Conservation (phyloP, 2,113 vertebrate species). For the Illadopsis cleaveri region DNA sequence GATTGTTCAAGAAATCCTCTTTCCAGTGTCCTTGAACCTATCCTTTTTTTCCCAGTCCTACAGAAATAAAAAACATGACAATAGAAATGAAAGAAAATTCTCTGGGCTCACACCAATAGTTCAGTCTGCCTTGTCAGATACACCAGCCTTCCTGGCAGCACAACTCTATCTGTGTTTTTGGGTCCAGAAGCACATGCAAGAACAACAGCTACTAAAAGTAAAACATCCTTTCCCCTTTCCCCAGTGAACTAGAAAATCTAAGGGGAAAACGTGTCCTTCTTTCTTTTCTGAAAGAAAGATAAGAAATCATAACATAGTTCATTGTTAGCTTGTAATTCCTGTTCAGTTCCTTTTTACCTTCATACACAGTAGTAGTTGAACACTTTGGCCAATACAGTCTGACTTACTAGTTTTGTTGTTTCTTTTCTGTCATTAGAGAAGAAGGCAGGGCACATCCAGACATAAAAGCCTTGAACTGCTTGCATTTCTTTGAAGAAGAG, state of each 20-base stretch:
- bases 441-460: not conserved
- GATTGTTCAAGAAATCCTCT: not conserved
- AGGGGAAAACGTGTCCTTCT: not conserved
- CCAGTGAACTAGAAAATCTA: not conserved
- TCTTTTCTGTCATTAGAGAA: not conserved
- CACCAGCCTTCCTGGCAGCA: rapidly evolving
- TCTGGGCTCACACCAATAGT: rapidly evolving
- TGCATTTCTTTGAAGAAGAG: not conserved
- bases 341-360: not conserved
- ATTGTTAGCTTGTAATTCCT: not conserved
- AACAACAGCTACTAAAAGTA: not conserved
- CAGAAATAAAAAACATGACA: not conserved
- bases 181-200: not conserved
- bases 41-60: not conserved
- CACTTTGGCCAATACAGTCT: not conserved
- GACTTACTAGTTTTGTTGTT: not conserved
- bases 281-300: not conserved
- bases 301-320: not conserved
- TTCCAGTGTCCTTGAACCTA: not conserved
- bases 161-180: not conserved
- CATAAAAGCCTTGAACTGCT: not conserved
- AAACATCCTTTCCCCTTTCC: not conserved
- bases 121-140: not conserved
- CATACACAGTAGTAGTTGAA: not conserved
- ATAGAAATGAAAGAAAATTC: not conserved